Base-by-base conservation (phyloP, 1,140 invertebrate genomes). In the Drosophila saltans region DNA sequence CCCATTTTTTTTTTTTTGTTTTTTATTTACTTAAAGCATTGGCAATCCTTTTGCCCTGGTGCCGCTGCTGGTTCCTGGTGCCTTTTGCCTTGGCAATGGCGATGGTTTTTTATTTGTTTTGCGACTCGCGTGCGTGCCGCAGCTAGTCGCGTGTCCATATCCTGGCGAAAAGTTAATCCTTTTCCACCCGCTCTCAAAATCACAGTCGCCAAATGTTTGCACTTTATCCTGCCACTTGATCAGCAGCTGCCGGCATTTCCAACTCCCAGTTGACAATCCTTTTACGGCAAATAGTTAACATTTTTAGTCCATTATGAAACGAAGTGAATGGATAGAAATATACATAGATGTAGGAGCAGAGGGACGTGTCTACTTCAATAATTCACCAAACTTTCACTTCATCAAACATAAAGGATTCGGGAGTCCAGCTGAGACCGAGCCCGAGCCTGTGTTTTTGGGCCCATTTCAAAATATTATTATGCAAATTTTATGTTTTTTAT, bases 401-500 rank as follows among this genome's bases (percentile, higher is more conserved):
- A 88, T 88, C 80, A 80, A 75, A 59, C 10, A 63, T 64, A 75
- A 76, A 68, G 76, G 75, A 69, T 84, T 30, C 45, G 48, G 24
- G 68, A 9, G 74, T 81, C 67, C 83, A 83, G 82, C 80, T 86
- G 83, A 56, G 82, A 70, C 63, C 33, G 41, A 43, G 41, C n/a
- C 24, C 24, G 45, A 6, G 2, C 8, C 45, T 8, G 24, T 24
- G 45, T 9, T 3, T 11, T 16, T 52, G 45, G 45, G 8, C 56
- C 45, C 72, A 80, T 80, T 88, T 86, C 79, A 78, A 78, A 82
- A 86, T 88, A 88, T 83, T 88, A 88, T 88, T 88, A 88, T 88
- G 83, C 84, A 88, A 88, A 88, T 88, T 89, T 88, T 88, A 88
- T 88, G 73, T 83, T 88, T 88, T 83, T 89, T 88, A 89, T 83